Conservation (phyloP, 2,113 vertebrate genomes). For the Microcebus jonahi region DNA sequence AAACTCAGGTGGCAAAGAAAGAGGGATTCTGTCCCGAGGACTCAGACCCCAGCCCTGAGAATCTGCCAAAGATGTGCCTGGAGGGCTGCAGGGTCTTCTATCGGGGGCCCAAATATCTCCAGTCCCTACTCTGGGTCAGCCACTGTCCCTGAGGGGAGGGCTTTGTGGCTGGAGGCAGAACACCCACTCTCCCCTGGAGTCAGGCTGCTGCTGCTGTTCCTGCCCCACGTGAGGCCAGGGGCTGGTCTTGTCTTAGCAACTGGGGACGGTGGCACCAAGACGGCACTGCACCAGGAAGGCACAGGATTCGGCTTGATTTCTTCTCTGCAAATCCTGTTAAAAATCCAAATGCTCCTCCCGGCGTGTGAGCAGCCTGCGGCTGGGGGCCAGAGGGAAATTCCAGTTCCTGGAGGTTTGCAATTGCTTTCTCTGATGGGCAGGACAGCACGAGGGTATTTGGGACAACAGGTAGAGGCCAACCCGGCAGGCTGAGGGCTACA, state of each 20-base stretch:
- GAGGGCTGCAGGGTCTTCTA: neutral
- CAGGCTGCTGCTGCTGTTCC: neutral
- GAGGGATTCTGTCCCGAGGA: fast-evolving
- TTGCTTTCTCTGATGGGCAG: fast-evolving
- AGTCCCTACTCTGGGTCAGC: neutral
- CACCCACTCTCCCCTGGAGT: fast-evolving
- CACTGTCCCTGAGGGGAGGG: fast-evolving
- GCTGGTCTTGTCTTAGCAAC: neutral
- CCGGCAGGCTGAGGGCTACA: fast-evolving
- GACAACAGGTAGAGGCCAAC: neutral
- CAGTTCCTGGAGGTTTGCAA: neutral
- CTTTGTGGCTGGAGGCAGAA: neutral
- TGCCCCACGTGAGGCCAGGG: too few relatives aligned
- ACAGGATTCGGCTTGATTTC: neutral
- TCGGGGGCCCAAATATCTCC: neutral
- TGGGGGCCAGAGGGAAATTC: neutral
- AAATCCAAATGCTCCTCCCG: too few relatives aligned
- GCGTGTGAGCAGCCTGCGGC: neutral
- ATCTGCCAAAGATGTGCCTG: fast-evolving
- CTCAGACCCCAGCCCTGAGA: fast-evolving
- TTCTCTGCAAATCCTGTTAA: neutral
- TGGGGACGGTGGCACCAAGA: neutral
- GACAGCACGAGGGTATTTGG: neutral
- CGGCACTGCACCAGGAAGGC: neutral
- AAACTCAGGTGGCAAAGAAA: neutral